Percentiles rank a stretch among this genome's conserved stretches.
Conservation (phyloP, 1,140 invertebrate species). For the Carposina sasakii region DNA sequence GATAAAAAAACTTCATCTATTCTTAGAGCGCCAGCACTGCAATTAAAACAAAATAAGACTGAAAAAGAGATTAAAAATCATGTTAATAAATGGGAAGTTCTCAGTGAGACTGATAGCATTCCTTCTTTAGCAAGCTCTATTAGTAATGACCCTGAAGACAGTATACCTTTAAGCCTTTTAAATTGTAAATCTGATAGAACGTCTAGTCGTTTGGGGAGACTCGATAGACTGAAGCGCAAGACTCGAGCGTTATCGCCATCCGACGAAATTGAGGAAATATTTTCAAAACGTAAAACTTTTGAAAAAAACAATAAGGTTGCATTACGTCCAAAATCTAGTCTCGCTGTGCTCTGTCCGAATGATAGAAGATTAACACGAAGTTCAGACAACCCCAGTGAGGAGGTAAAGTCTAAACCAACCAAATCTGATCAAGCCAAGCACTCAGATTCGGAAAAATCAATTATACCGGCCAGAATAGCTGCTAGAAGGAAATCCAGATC, state of each 20-base stretch:
- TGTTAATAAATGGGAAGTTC: slow-evolving; percentile 72
- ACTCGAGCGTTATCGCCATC: slow-evolving; percentile 68
- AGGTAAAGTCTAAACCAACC: slow-evolving; percentile 45
- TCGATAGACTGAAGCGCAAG: slow-evolving; percentile 65
- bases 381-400: slow-evolving; percentile 47
- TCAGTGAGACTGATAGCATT: slow-evolving; percentile 74
- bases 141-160: slow-evolving; percentile 68
- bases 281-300: slow-evolving; percentile 57
- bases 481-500: slow-evolving; percentile 61
- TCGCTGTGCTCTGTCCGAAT: slow-evolving; percentile 54
- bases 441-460: slow-evolving; percentile 30
- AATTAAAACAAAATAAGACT: slow-evolving; percentile 55
- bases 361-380: slow-evolving; percentile 54
- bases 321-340: slow-evolving; percentile 60
- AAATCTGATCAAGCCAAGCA: slow-evolving; percentile 38
- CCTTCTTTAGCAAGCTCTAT: slow-evolving; percentile 65
- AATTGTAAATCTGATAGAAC: slow-evolving; percentile 59
- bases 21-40: slow-evolving; percentile 51
- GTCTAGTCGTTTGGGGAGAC: slow-evolving; percentile 46
- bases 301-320: slow-evolving; percentile 51
- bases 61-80: slow-evolving; percentile 61
- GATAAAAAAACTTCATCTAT: slow-evolving; percentile 50
- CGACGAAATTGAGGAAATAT: slow-evolving; percentile 67
- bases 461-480: slow-evolving; percentile 39
- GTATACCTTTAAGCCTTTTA: slow-evolving; percentile 66